Evolutionary conservation across 2,797 vertebrate genomes (phyloP), one percentile per base, ranked within the genome.

Genomic region (Dendrocincla fuliginosa): DNA sequence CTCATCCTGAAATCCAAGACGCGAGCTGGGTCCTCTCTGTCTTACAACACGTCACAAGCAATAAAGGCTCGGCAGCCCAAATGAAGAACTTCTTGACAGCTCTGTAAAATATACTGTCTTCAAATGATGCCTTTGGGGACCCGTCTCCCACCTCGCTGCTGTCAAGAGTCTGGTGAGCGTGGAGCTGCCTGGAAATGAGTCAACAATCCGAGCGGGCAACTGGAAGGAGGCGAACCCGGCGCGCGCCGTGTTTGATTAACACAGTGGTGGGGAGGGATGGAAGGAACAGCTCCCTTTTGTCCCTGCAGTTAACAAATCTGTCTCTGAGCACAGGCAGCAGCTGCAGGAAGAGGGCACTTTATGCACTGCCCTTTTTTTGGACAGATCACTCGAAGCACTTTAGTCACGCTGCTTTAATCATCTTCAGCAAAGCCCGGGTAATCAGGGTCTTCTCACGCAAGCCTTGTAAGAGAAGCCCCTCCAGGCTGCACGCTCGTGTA

Each of bases 71-170:
- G 16, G 94, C 81, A 92, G 81, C 90, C 94, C 90, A 64, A 96
- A 94, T 68, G 81, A 95, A 92, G 94, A 97, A 96, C 94, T 95
- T 89, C 95, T 84, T 97, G 95, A 95, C 96, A 97, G 92, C 89
- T 96, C 93, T 94, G 95, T 94, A 95, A 96, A 96, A 96, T 83
- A 84, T 10, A 75, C 90, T 44, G 78, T 42, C 94, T 96, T 96
- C 90, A 89, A 60, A 96, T 92, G 68, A 87, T 49, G 94, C 94
- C 95, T 94, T 82, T 92, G 89, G 96, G 95, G 92, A 95, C 86
- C 75, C 1, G 6, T 93, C 88, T 96, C 95, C 95, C 93, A 96
- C 89, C 94, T 93, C 46, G 2, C 75, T 95, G 92, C 95, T 95
- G 94, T 94, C 92, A 95, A 73, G 88, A 92, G 84, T 57, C 78